A percentile compares a stretch with the other conserved stretches of the same genome.
phyloP scores from a whole-genome alignment of 2,113 vertebrate genomes.

The Oryzias curvinotus region DNA sequence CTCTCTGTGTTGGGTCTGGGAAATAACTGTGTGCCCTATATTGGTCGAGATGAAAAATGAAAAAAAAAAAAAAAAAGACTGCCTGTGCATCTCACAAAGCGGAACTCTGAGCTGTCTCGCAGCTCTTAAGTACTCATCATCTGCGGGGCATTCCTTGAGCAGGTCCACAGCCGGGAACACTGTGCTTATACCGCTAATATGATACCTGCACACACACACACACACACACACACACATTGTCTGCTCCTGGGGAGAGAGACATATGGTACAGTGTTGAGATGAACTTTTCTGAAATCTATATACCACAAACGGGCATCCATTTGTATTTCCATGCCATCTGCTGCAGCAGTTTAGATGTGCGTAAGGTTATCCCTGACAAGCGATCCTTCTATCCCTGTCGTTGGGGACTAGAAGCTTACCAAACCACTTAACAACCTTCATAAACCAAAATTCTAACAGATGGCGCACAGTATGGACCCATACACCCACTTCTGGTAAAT shows the following conservation, averaged over 20 bases:
- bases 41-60: constrained; percentile 57
- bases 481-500: too few species aligned
- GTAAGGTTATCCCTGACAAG: constrained; percentile 46
- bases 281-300: constrained; percentile 53
- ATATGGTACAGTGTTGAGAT: constrained; percentile 50
- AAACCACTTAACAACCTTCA: constrained; percentile 30
- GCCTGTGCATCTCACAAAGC: constrained; percentile 42
- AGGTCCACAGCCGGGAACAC: constrained; percentile 27
- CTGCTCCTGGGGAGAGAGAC: constrained; percentile 34
- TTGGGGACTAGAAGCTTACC: constrained; percentile 47
- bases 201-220: constrained; percentile 10
- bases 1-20: constrained; percentile 27
- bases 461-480: constrained; percentile 50
- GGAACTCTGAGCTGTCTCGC: constrained; percentile 27
- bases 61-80: constrained; percentile 31
- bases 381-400: constrained; percentile 46
- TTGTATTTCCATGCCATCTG: constrained; percentile 61
- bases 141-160: constrained; percentile 15
- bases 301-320: constrained; percentile 29
- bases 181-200: constrained; percentile 12
- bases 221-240: constrained; percentile 6
- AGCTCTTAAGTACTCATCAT: constrained; percentile 55
- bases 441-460: constrained; percentile 47
- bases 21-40: constrained; percentile 40
- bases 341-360: constrained; percentile 34